Base-by-base conservation (phyloP, 2,113 vertebrate genomes). In the Haplochromis burtoni region DNA sequence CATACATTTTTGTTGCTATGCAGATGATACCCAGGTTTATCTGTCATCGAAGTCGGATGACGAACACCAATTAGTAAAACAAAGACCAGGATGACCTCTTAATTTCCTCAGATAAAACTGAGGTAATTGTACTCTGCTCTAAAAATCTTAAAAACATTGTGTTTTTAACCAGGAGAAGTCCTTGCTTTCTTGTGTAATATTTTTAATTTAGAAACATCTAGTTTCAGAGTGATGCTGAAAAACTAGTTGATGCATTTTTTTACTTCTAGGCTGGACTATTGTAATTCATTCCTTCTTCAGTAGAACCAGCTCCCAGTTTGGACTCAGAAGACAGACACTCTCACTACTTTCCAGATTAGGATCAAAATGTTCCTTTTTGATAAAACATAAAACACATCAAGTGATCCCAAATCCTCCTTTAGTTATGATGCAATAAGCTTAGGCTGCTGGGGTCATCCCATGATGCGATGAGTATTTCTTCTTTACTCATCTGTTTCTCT, bases 381-480 rank as follows among this genome's bases (percentile, higher is more conserved):
- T 57, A 1, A 14, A 57, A 57, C 54, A 57, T 14, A 57, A 24
- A 57, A 53, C 49, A 53, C 49, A 55, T 24, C 21, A 54, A 54
- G 51, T 21, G 51, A 54, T 54, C 51, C 51, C 51, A 55, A 55
- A 24, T 55, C 11, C 53, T 55, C 53, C 21, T 55, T 55, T 55
- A 24, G 21, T 13, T 24, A 24, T 24, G 53, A 24, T 55, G 53
- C 6, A 24, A 55, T 55, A 24, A 12, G 21, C 21, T 24, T 24
- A 26, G 21, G 54, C 54, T 55, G 54, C 21, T 55, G 54, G 21
- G 10, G 21, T 24, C 11, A 55, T 55, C 6, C 21, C 11, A 55
- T 55, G 0, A 26, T 26, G 2, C 0, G 2, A 24, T 55, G 21
- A 55, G 54, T 0, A 55, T 26, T 55, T 57, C 54, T 29, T 5